phyloP scores from a whole-genome alignment of 2,113 vertebrate genomes.

The Nerophis ophidion region DNA sequence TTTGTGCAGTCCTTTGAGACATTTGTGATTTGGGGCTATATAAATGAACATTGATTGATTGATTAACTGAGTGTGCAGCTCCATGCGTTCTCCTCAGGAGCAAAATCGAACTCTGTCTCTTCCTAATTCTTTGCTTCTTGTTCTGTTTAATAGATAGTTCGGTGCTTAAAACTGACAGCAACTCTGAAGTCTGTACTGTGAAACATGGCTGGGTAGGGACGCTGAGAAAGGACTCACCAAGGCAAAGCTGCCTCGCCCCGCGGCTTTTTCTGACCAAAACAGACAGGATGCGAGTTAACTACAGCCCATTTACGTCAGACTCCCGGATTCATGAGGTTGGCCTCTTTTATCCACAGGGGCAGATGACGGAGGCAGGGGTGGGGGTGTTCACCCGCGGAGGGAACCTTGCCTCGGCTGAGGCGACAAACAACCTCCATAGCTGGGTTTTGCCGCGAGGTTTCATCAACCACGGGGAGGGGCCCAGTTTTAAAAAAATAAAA shows the following conservation, averaged over 20 bases:
- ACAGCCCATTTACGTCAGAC: constrained; percentile 54
- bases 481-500: background rate
- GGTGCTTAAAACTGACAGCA: too few relatives aligned
- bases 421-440: constrained; percentile 43
- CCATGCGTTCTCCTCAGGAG: too few relatives aligned
- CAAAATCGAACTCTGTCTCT: too few relatives aligned
- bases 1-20: too few relatives aligned
- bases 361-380: background rate
- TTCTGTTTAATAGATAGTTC: too few relatives aligned
- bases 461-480: constrained; percentile 52
- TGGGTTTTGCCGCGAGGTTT: constrained; percentile 54
- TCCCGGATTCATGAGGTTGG: constrained; percentile 47
- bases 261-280: constrained; percentile 41
- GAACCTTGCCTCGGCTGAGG: constrained; percentile 53
- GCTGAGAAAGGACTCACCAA: constrained; percentile 7
- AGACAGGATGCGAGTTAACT: constrained; percentile 64
- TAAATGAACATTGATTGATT: too few relatives aligned
- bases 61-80: too few relatives aligned
- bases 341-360: constrained; percentile 37
- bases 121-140: too few relatives aligned
- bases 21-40: too few relatives aligned
- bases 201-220: too few relatives aligned
- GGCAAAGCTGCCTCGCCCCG: constrained; percentile 25
- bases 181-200: too few relatives aligned
- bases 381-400: constrained; percentile 34